These are phyloP conservation scores for Melolontha melolontha DNA, from an alignment of 2,888 invertebrate genomes.

Conservation along the genomic window DNA sequence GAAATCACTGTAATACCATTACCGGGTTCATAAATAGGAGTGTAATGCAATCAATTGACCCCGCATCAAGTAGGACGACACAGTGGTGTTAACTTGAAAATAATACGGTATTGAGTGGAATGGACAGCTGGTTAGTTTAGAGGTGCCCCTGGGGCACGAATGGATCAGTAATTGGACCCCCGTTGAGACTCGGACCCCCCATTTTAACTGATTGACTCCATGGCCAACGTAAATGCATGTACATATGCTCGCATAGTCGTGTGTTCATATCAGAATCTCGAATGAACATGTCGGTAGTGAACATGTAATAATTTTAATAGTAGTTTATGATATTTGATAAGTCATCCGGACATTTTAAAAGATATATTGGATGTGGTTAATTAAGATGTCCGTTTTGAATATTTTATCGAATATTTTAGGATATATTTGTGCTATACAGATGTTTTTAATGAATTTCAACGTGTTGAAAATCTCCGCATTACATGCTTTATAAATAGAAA, in stretches of 20 bases:
- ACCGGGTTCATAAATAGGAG: too few relatives aligned
- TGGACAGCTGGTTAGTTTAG: slow-evolving; percentile 44
- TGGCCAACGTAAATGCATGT: neutral
- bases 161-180: slow-evolving; percentile 66
- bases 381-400: slow-evolving; percentile 32
- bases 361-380: slow-evolving; percentile 28
- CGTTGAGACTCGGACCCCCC: slow-evolving; percentile 57
- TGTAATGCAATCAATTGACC: slow-evolving; percentile 27
- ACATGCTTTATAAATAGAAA: too few relatives aligned
- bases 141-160: slow-evolving; percentile 56
- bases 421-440: neutral
- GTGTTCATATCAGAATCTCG: too few relatives aligned
- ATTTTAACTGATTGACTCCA: slow-evolving; percentile 41
- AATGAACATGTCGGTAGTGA: too few relatives aligned
- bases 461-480: slow-evolving; percentile 18
- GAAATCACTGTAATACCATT: too few relatives aligned
- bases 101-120: slow-evolving; percentile 58
- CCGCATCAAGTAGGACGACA: slow-evolving; percentile 44
- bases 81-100: slow-evolving; percentile 57
- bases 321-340: slow-evolving; percentile 39
- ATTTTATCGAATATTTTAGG: slow-evolving; percentile 19
- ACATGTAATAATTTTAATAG: slow-evolving; percentile 33
- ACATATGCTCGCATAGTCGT: too few relatives aligned
- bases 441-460: neutral
- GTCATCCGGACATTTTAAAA: slow-evolving; percentile 11